Conservation (phyloP, 64 coral and sea anemone species). For the Stichodactyla helianthus region DNA sequence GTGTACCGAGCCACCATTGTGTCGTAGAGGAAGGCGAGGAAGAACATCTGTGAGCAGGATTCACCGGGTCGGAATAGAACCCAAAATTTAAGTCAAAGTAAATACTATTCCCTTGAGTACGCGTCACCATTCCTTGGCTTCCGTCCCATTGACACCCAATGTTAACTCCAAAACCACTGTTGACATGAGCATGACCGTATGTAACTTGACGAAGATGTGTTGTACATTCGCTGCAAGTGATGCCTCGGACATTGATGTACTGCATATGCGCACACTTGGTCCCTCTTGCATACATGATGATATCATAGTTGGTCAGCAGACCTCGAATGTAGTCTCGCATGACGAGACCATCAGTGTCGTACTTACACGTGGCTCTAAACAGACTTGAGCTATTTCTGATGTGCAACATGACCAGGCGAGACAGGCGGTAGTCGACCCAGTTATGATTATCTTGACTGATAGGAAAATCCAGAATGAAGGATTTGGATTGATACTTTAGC, state of each 20-base stretch:
- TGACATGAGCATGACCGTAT: neutral
- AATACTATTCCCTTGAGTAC: neutral
- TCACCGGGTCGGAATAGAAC: neutral
- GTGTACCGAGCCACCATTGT: slow-evolving; percentile 17
- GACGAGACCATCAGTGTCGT: neutral
- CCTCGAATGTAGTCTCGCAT: neutral
- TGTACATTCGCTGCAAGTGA: neutral
- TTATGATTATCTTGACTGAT: neutral
- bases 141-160: neutral
- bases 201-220: neutral
- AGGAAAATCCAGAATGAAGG: neutral
- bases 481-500: neutral
- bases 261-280: slow-evolving; percentile 1
- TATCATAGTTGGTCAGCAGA: slow-evolving; percentile 1
- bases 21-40: slow-evolving; percentile 10
- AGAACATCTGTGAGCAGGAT: neutral
- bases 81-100: neutral
- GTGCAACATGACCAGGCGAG: neutral
- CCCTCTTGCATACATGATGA: neutral
- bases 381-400: neutral
- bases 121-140: neutral
- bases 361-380: slow-evolving; percentile 5
- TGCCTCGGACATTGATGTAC: neutral
- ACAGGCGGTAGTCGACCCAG: neutral
- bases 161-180: neutral